Base-by-base conservation (phyloP, 2,113 vertebrate genomes). In the Phalacrocorax carbo region DNA sequence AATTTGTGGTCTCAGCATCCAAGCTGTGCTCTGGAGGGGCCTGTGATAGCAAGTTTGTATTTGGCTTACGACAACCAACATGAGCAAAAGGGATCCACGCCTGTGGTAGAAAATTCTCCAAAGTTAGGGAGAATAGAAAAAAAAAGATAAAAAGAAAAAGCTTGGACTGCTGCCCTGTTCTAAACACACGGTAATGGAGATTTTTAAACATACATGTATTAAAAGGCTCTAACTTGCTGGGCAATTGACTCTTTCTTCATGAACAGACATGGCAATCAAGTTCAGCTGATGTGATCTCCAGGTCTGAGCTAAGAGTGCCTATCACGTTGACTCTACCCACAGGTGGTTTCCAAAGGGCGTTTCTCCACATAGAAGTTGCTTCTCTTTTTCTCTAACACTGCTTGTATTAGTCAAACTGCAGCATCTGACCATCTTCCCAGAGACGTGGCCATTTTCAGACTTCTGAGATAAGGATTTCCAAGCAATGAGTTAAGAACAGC, bases 21-120 rank as follows among this genome's bases (percentile, higher is more conserved):
- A 16, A 0, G 0, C 36, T 21, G 2, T 20, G 12, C 51, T 91
- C 60, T 23, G 26, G 66, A 61, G 48, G 2, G 5, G 13, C 13
- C 44, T 55, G 46, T 34, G 69, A n/a, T 20, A 61, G 18, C 55
- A 52, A 40, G 23, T 75, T 78, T 79, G 14, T 27, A n/a, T 72
- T 86, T 82, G 69, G 21, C 10, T 84, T 57, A 20, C 0, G 6
- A 18, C 46, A 86, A 42, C 10, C 4, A 60, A 15, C 4, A 38
- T 15, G 11, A 87, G 11, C 13, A 52, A 72, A 57, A 75, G 4
- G 29, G 23, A 84, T 64, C 44, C 15, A 27, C 1, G 3, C 5
- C 30, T 86, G 44, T 87, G 70, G 44, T 10, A 69, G 44, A 89
- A 89, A 55, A 61, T n/a, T 17, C 26, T 88, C 4, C 46, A n/a